These are phyloP conservation scores for Pipistrellus kuhlii DNA, from an alignment of 2,797 vertebrate genomes.

Conservation along the genomic window DNA sequence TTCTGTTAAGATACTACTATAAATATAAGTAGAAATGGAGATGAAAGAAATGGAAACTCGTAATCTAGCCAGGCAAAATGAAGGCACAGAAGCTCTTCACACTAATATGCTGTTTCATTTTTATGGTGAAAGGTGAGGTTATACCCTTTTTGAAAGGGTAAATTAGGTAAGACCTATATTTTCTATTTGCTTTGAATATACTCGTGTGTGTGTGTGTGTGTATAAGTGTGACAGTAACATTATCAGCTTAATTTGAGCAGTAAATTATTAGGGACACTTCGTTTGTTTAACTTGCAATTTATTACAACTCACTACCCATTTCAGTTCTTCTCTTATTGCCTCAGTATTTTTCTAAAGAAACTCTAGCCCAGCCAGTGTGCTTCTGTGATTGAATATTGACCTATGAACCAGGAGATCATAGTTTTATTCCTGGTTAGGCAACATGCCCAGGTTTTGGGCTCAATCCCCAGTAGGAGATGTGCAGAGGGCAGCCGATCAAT, in stretches of 20 bases:
- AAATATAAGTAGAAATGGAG: conserved; percentile 53
- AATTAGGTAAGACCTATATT: not conserved
- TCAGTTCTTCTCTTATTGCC: not conserved
- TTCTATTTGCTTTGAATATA: not conserved
- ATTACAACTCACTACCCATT: not conserved
- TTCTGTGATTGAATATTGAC: too few species aligned
- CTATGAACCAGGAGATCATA: too few species aligned
- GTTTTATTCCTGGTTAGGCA: too few species aligned
- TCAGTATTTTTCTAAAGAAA: conserved; percentile 14
- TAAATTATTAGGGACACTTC: not conserved
- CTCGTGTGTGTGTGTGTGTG: too few species aligned
- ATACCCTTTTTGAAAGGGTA: not conserved
- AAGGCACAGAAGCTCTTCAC: not conserved
- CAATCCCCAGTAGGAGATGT: too few species aligned
- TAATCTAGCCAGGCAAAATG: not conserved
- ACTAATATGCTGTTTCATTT: not conserved
- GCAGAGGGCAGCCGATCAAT: too few species aligned
- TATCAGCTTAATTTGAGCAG: not conserved
- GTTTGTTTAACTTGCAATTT: not conserved
- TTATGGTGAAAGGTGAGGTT: not conserved
- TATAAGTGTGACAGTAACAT: not conserved
- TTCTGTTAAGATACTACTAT: not conserved
- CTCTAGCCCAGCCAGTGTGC: not conserved
- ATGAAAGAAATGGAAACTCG: conserved; percentile 42
- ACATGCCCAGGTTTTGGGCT: too few species aligned